A percentile compares a stretch with the other conserved stretches of the same genome.
These are phyloP conservation scores for Halictus ligatus DNA, from an alignment of 2,888 invertebrate species.

Conservation along the genomic window DNA sequence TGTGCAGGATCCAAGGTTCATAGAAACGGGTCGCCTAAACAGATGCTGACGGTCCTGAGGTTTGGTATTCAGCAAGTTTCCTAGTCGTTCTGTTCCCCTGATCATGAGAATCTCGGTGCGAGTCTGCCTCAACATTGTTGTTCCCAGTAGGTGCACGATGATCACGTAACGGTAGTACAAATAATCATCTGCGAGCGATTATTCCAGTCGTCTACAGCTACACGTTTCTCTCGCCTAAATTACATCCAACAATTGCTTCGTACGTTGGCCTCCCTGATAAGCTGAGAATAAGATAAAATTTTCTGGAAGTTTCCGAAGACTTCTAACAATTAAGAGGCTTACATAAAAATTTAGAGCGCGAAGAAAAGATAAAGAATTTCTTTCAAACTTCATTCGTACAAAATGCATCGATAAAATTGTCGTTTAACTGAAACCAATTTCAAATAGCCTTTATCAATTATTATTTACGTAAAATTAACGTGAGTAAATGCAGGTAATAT, in stretches of 20 bases:
- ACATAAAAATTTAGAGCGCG: neutral
- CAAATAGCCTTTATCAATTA: no score
- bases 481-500: neutral
- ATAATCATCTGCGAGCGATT: neutral
- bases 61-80: constrained; percentile 29
- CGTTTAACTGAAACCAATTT: no score
- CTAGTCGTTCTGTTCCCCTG: constrained; percentile 70
- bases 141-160: constrained; percentile 46
- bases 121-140: constrained; percentile 76
- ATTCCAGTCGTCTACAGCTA: neutral
- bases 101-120: constrained; percentile 74
- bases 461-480: no score
- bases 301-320: neutral
- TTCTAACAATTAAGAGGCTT: neutral
- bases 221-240: neutral
- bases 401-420: no score
- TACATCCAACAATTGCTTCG: neutral
- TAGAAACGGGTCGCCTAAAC: neutral
- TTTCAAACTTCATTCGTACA: neutral
- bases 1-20: neutral
- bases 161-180: neutral
- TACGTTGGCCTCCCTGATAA: neutral
- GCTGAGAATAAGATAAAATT: neutral
- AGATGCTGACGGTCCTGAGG: constrained; percentile 24
- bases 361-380: no score